Evolutionary conservation across 2,113 vertebrate genomes (phyloP), one percentile per base, ranked within the genome.

Genomic region (Silurus asotus): DNA sequence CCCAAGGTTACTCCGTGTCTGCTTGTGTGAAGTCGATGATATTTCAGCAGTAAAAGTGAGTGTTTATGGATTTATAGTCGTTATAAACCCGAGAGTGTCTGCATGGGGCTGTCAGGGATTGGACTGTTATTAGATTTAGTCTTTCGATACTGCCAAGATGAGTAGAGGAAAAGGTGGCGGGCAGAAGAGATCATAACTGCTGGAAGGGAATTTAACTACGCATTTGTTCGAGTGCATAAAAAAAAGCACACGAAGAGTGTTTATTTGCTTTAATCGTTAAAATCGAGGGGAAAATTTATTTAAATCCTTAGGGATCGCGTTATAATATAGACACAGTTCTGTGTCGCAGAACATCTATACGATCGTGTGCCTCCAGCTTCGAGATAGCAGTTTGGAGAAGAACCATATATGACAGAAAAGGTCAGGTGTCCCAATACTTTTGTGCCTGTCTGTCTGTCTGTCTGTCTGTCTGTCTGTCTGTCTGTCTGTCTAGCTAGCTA

Each of bases 41-140:
- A 74, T 86, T 86, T 81, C 56, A 81, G 67, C 48, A 59, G 56
- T 70, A 74, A 86, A 61, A 51, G 56, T 86, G 62, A 74, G 56
- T 69, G 55, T 86, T 86, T 86, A 87, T 84, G 64, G 76, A 87
- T 84, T 81, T 88, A 84, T 74, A 62, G 78, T 81, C 23, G 17
- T 88, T 84, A 84, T 81, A 83, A 64, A 84, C 45, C 87, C 64
- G 37, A n/a, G 53, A 87, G 86, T 48, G 76, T 87, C 82, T 56
- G 64, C 58, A 61, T 61, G 25, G 19, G 45, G 62, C 62, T 83
- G 86, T 79, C 87, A 84, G 20, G 49, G 56, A 67, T 80, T 48
- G 61, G 65, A 58, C 77, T 56, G 28, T 81, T 88, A 80, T 81
- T 81, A 75, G 48, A 88, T 84, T 84, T 84, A 61, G 61, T 55